phyloP scores from a whole-genome alignment of 2,113 vertebrate genomes.

The Phylloscopus trochilus region DNA sequence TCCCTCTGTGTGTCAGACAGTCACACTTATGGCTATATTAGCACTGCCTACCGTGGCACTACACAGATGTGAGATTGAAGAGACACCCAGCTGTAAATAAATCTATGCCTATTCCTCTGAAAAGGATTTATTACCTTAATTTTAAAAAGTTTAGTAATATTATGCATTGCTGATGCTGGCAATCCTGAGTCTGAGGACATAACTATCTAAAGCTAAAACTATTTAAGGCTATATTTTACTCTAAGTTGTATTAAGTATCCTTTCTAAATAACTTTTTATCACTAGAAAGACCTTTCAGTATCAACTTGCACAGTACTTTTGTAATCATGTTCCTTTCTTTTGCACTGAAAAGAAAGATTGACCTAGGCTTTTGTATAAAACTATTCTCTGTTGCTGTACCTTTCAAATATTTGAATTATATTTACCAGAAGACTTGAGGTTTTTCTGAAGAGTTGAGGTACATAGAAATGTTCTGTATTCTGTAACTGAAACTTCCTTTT shows the following conservation, averaged over 20 bases:
- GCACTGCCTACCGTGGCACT: background rate
- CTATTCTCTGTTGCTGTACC: background rate
- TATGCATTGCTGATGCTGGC: background rate
- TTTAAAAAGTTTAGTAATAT: background rate
- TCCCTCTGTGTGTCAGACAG: background rate
- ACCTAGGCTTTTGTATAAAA: background rate
- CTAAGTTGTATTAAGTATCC: background rate
- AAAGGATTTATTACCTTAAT: background rate
- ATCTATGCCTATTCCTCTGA: background rate
- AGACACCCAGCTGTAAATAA: background rate
- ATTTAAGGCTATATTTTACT: background rate
- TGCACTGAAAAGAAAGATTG: background rate
- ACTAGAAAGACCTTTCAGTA: background rate
- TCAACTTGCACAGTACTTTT: background rate
- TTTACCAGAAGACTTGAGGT: background rate
- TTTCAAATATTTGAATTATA: background rate
- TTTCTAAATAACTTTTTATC: background rate
- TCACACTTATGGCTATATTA: background rate
- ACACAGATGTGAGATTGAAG: background rate
- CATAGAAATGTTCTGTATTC: background rate
- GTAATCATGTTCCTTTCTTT: background rate
- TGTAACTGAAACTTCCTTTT: background rate
- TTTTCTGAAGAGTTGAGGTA: background rate
- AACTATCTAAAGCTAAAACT: background rate
- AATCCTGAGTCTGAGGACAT: background rate